Base-by-base conservation (phyloP, 1,140 invertebrate genomes). In the Apocrypta bakeri region DNA sequence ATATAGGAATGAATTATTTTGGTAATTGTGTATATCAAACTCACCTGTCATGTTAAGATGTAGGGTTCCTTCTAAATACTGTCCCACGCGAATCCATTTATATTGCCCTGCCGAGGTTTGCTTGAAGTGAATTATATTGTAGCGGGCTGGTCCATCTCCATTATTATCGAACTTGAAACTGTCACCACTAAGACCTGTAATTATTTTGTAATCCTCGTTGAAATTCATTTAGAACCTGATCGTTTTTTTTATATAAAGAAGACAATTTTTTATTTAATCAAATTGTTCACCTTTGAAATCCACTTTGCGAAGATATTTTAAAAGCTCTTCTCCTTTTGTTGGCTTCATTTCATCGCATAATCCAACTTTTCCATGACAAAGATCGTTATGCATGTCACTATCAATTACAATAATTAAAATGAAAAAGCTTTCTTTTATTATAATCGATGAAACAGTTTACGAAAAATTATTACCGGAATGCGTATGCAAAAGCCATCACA, bases 81-180 rank as follows among this genome's bases (percentile, higher is more conserved):
- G 94, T 1, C 97, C 97, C 1, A 98, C 97, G 82, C 95, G 95
- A 17, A 97, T 93, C 98, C 98, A 99, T 82, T 95, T 93, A 90
- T 96, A 98, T 48, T 94, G 93, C 0, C 95, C 96, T 0, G 92
- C 93, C 3, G 93, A 91, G 1, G 95, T 94, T 89, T 98, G 96
- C 88, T 98, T 97, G 93, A 98, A 99, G 89, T 99, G 98, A 69
- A 99, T 95, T 81, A 99, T 98, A 87, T 98, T 97, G 92, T 99
- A 99, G 6, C 98, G 93, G 0, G 97, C 96, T 0, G 98, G 98
- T 0, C 97, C 98, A 87, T 99, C 98, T 1, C 97, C 97, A 86
- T 97, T 96, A 21, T 90, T 92, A 89, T 98, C 96, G 90, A 99
- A 99, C 83, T 95, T 95, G 90, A 99, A 99, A 86, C 96, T 94